phyloP scores from a whole-genome alignment of 2,113 vertebrate genomes.

The Eretmochelys imbricata region DNA sequence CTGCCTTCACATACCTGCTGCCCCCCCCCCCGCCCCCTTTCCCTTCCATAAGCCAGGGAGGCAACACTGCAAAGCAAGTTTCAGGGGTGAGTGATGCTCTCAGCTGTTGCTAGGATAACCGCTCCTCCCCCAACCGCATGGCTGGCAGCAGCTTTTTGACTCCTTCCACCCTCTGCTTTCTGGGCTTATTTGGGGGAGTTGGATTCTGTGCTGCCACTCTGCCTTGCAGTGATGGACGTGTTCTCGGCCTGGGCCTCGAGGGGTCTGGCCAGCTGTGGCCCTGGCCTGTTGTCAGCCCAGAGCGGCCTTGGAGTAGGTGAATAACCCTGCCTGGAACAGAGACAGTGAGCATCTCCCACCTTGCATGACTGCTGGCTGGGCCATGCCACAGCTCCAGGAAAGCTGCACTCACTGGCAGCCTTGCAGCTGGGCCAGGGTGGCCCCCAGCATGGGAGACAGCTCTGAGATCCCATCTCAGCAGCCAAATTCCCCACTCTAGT shows the following conservation, averaged over 20 bases:
- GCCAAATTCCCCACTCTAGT: no score
- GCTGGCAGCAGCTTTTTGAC: constrained; percentile 61
- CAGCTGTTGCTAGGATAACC: constrained; percentile 71
- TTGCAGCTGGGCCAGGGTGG: no score
- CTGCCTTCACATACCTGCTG: not conserved
- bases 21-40: not conserved
- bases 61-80: constrained; percentile 21
- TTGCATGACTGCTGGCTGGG: not conserved
- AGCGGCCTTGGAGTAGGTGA: not conserved
- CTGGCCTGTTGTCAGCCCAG: no score
- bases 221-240: not conserved
- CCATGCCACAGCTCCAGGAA: no score
- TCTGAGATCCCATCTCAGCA: no score
- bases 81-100: constrained; percentile 68
- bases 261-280: no score
- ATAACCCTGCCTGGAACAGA: not conserved
- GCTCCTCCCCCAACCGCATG: constrained; percentile 70
- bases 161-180: constrained; percentile 31
- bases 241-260: no score
- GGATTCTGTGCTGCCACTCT: not conserved
- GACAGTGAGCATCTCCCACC: not conserved
- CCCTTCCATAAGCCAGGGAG: not conserved
- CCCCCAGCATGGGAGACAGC: no score
- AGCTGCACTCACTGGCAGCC: no score
- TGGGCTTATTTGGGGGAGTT: constrained; percentile 21